Conservation (phyloP, 2,113 vertebrate genomes). For the Xiphophorus hellerii region DNA sequence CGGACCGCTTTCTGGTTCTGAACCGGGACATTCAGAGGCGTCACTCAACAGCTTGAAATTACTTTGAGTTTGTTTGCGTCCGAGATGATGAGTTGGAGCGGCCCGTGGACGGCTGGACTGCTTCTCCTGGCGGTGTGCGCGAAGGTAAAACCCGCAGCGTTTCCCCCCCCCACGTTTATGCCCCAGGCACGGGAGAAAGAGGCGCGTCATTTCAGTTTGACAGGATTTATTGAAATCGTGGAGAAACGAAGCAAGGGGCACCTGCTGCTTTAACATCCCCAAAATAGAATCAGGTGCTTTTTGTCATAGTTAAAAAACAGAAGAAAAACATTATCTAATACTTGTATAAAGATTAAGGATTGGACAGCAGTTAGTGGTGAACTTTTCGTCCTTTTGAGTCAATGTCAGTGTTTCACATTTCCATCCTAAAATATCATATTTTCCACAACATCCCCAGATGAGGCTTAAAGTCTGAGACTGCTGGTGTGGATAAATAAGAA, state of each 20-base stretch:
- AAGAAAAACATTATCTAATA: not conserved
- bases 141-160: slow-evolving; percentile 60
- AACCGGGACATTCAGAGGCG: not conserved
- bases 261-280: slow-evolving; percentile 18
- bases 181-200: not conserved
- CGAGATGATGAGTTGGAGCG: slow-evolving; percentile 69
- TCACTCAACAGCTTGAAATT: slow-evolving; percentile 16
- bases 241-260: slow-evolving; percentile 5
- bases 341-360: not conserved
- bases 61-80: not conserved
- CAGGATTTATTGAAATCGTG: not conserved
- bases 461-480: too few relatives aligned
- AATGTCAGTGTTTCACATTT: too few relatives aligned
- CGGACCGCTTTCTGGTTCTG: not conserved
- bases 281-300: too few relatives aligned
- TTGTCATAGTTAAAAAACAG: too few relatives aligned
- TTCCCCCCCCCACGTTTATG: not conserved
- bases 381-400: too few relatives aligned
- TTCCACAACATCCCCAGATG: too few relatives aligned
- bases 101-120: slow-evolving; percentile 42
- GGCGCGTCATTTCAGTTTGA: slow-evolving; percentile 8
- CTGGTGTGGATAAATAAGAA: too few relatives aligned
- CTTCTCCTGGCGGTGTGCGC: slow-evolving; percentile 53
- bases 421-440: too few relatives aligned
- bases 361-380: too few relatives aligned